phyloP scores from a whole-genome alignment of 2,888 invertebrate species.

The Argynnis bischoffii region DNA sequence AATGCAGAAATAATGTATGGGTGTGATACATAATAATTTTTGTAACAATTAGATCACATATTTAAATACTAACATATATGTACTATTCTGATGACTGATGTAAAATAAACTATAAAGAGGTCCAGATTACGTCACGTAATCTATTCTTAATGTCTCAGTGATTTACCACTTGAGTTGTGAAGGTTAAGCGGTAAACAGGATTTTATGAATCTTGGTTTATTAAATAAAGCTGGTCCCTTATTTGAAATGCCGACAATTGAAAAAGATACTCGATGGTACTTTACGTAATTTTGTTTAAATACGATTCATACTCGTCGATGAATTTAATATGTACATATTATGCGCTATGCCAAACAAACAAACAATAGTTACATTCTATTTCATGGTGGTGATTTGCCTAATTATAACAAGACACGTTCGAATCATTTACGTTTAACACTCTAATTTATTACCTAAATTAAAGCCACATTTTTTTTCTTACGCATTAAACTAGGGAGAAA shows the following conservation, averaged over 20 bases:
- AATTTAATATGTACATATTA: too few relatives aligned
- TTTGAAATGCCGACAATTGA: not conserved
- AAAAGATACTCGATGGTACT: too few relatives aligned
- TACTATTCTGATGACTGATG: not conserved
- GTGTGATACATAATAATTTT: not conserved
- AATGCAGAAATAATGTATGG: constrained; percentile 41
- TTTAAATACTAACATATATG: not conserved
- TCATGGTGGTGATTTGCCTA: not conserved
- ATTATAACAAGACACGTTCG: not conserved
- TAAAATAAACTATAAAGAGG: constrained; percentile 7
- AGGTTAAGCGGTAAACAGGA: constrained; percentile 23
- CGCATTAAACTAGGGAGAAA: not conserved
- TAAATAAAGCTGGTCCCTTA: not conserved
- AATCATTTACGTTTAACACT: too few relatives aligned
- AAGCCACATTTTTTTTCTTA: not conserved
- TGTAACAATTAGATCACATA: not conserved
- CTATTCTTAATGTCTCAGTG: constrained; percentile 33
- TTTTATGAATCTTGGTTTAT: constrained; percentile 7
- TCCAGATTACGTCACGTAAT: constrained; percentile 33
- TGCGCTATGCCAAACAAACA: too few relatives aligned
- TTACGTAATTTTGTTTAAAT: too few relatives aligned
- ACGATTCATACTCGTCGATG: too few relatives aligned
- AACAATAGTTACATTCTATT: too few relatives aligned
- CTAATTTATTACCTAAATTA: not conserved
- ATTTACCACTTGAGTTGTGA: constrained; percentile 35